Percentiles rank a stretch among this genome's conserved stretches.
Evolutionary conservation across 2,888 invertebrate species (phyloP).

Genomic region (Dryobota labecula): DNA sequence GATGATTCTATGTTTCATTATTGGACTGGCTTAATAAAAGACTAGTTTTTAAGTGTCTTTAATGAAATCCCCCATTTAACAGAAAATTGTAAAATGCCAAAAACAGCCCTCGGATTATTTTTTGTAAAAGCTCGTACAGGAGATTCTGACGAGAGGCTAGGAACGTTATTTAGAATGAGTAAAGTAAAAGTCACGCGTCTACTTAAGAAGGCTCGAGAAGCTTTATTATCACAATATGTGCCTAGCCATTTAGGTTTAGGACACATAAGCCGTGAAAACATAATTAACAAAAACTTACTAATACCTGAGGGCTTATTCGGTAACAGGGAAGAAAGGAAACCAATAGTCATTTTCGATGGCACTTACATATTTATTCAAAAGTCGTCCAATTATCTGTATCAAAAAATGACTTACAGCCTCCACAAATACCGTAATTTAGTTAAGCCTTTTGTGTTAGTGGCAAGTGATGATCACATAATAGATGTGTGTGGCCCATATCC

Average conservation of each 20-base stretch:
- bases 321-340: no score
- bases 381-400: background rate
- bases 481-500: background rate
- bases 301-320: no score
- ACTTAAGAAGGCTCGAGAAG: no score
- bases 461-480: background rate
- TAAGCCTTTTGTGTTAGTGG: background rate
- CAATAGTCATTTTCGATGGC: no score
- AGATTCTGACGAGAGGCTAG: background rate
- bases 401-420: slow-evolving; percentile 3
- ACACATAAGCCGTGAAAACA: no score
- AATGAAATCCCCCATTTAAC: background rate
- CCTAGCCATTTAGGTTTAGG: no score
- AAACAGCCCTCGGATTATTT: background rate
- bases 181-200: background rate
- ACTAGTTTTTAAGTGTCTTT: background rate
- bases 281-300: no score
- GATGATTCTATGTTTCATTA: background rate
- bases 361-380: background rate
- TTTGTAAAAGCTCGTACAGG: background rate
- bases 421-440: slow-evolving; percentile 1
- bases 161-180: background rate
- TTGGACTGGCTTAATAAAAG: background rate
- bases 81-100: background rate
- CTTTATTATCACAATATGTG: no score